Conservation (phyloP, 1,140 invertebrate genomes). For the Lepidotrigona ventralis region DNA sequence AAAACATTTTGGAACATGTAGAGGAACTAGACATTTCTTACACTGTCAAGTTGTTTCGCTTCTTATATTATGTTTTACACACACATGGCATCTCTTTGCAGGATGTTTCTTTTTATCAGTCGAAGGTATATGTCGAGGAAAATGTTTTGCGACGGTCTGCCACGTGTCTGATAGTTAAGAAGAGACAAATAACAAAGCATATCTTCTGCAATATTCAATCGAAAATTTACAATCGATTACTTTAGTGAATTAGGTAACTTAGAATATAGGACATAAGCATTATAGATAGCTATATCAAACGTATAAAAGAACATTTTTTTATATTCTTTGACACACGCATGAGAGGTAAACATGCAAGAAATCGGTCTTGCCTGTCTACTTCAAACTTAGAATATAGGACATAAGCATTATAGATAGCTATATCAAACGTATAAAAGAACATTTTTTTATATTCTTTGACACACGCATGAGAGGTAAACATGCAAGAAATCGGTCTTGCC, state of each 20-base stretch:
- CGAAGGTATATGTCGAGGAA: too few relatives aligned
- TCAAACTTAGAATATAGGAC: slow-evolving; percentile 4
- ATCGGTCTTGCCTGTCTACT: too few relatives aligned
- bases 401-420: slow-evolving; percentile 6
- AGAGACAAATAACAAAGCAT: slow-evolving; percentile 11
- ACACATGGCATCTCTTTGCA: slow-evolving; percentile 12
- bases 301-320: neutral
- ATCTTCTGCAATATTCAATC: neutral
- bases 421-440: neutral
- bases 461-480: too few relatives aligned
- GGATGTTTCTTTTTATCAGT: slow-evolving; percentile 14
- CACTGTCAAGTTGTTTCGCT: slow-evolving; percentile 22
- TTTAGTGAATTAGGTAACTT: neutral
- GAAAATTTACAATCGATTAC: slow-evolving; percentile 18
- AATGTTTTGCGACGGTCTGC: slow-evolving; percentile 11
- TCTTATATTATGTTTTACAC: slow-evolving; percentile 29
- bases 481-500: too few relatives aligned
- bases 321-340: too few relatives aligned
- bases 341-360: too few relatives aligned
- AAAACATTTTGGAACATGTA: slow-evolving; percentile 18
- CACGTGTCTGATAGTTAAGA: neutral
- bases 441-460: neutral
- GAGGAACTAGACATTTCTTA: slow-evolving; percentile 11
- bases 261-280: slow-evolving; percentile 2
- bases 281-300: slow-evolving; percentile 2